Percentiles rank a stretch among this genome's conserved stretches.
These are phyloP conservation scores for Peromyscus nudipes DNA, from an alignment of 2,797 vertebrate genomes.

Conservation along the genomic window DNA sequence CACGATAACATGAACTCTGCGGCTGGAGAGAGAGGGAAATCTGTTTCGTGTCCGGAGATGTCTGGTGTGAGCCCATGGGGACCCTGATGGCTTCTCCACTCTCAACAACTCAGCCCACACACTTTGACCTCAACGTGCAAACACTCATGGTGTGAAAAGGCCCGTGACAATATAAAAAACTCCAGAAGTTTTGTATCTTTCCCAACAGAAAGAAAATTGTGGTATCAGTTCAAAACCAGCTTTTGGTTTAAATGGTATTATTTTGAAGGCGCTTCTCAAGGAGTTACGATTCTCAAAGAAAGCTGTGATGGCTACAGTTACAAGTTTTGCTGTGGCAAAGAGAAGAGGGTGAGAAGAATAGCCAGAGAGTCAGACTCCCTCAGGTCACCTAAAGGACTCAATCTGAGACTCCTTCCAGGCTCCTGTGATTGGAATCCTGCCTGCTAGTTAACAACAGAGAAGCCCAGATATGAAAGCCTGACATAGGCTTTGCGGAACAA, in stretches of 20 bases:
- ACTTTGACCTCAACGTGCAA: conserved; percentile 80
- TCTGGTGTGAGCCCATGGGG: conserved; percentile 52
- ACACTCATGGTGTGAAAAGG: conserved; percentile 64
- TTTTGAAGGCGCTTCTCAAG: conserved; percentile 71
- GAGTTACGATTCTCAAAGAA: conserved; percentile 79
- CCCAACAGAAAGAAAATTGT: conserved; percentile 78
- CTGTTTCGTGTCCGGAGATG: conserved; percentile 67
- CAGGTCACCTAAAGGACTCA: conserved; percentile 68
- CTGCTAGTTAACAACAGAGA: conserved; percentile 68
- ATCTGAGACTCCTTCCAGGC: conserved; percentile 65
- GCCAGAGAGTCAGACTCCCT: conserved; percentile 78
- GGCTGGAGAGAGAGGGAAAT: conserved; percentile 73
- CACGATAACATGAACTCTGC: conserved; percentile 63
- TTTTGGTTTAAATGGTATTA: conserved; percentile 70
- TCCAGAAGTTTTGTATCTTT: conserved; percentile 76
- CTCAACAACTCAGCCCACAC: conserved; percentile 70
- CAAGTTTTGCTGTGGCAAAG: conserved; percentile 77
- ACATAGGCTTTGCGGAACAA: not conserved
- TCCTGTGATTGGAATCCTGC: conserved; percentile 71
- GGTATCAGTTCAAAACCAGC: conserved; percentile 71
- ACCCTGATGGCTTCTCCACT: conserved; percentile 65
- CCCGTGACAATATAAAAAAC: conserved; percentile 72
- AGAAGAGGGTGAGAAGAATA: conserved; percentile 9
- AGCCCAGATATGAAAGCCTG: conserved; percentile 52
- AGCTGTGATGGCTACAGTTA: conserved; percentile 73